phyloP scores from a whole-genome alignment of 2,888 invertebrate genomes.

The Cephus nigrinus region DNA sequence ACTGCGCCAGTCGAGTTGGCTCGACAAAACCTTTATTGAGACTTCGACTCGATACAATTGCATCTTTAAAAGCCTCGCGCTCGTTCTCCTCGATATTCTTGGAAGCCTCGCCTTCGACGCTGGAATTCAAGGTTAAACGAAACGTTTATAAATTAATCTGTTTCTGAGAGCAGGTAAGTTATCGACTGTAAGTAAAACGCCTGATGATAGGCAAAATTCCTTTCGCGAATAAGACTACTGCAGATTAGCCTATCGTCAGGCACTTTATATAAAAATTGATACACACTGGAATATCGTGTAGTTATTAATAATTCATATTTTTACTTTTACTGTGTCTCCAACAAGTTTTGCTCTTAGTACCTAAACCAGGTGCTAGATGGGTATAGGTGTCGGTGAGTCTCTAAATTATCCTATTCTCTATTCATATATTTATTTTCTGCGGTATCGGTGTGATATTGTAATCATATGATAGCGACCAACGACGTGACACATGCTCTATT shows the following conservation, averaged over 20 bases:
- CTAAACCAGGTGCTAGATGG: neutral
- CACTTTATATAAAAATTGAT: too few species aligned
- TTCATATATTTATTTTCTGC: neutral
- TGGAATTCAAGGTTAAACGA: conserved; percentile 24
- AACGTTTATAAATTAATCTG: neutral
- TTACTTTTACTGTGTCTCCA: too few species aligned
- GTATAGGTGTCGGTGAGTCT: neutral
- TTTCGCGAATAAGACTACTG: neutral
- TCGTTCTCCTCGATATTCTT: conserved; percentile 63
- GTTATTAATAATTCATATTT: neutral
- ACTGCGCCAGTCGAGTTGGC: conserved; percentile 47
- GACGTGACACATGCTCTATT: neutral
- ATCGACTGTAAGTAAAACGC: neutral
- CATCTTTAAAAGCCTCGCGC: conserved; percentile 60
- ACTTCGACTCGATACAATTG: conserved; percentile 59
- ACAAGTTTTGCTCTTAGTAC: neutral
- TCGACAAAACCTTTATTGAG: conserved; percentile 59
- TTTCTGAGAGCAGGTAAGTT: neutral
- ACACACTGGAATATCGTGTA: neutral
- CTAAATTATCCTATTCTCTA: neutral
- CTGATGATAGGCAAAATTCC: neutral
- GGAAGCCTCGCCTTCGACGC: conserved; percentile 61
- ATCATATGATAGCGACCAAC: neutral
- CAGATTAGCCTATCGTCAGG: neutral
- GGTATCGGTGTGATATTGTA: neutral